Conservation (phyloP, 2,888 invertebrate species). For the Carabus problematicus region DNA sequence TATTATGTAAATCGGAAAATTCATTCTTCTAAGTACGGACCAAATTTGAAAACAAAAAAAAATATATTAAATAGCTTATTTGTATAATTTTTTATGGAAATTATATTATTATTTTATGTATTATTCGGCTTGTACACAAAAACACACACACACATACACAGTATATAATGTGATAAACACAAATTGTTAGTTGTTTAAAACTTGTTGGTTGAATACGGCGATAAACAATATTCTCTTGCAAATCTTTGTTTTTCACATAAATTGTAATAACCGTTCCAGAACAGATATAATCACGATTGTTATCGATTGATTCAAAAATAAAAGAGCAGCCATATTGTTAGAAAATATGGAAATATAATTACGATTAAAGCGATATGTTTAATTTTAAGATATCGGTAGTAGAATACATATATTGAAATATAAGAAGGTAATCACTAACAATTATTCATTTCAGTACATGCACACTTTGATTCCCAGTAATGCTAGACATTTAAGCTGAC, state of each 20-base stretch:
- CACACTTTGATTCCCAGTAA: neutral
- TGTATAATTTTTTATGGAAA: slow-evolving; percentile 7
- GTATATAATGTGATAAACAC: slow-evolving; percentile 33
- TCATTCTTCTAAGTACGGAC: slow-evolving; percentile 16
- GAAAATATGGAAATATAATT: neutral
- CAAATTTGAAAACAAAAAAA: slow-evolving; percentile 8
- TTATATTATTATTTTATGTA: slow-evolving; percentile 23
- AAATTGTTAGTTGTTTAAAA: slow-evolving; percentile 24
- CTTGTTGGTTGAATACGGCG: slow-evolving; percentile 17
- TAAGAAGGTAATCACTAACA: slow-evolving; percentile 35
- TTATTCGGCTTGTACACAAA: slow-evolving; percentile 23
- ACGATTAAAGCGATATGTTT: slow-evolving; percentile 13
- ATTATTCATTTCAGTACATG: slow-evolving; percentile 3
- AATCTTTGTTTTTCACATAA: neutral
- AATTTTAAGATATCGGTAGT: slow-evolving; percentile 34
- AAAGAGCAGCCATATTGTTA: slow-evolving; percentile 32
- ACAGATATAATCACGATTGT: neutral
- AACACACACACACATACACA: slow-evolving; percentile 12
- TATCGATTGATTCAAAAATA: neutral
- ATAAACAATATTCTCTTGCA: neutral
- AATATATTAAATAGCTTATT: slow-evolving; percentile 23
- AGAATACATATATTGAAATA: slow-evolving; percentile 20
- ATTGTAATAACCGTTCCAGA: neutral
- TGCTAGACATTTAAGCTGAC: too few species aligned
- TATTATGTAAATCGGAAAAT: slow-evolving; percentile 13